These are phyloP conservation scores for Phrynocephalus forsythii DNA, from an alignment of 2,797 vertebrate species.

Conservation along the genomic window DNA sequence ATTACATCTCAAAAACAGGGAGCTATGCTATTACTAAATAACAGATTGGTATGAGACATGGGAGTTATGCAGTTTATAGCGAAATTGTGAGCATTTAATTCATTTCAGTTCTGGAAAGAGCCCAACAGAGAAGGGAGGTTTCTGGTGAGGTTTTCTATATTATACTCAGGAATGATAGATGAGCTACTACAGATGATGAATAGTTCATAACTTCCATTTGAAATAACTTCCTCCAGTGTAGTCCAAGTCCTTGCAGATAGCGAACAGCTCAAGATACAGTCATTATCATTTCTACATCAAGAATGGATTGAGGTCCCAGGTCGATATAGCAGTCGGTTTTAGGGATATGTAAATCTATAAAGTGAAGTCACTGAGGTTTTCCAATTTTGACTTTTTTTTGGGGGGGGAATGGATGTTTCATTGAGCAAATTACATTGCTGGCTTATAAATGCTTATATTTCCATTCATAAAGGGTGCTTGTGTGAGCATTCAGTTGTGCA, in stretches of 20 bases:
- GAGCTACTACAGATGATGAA: slow-evolving; percentile 24
- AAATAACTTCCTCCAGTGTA: neutral
- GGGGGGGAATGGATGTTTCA: neutral
- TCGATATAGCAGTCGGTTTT: fast-evolving
- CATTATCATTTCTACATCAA: neutral
- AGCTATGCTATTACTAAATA: neutral
- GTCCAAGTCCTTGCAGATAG: neutral
- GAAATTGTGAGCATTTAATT: neutral
- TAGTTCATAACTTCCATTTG: slow-evolving; percentile 3
- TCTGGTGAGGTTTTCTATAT: slow-evolving; percentile 15
- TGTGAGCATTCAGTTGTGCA: neutral
- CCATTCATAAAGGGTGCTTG: neutral
- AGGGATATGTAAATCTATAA: neutral
- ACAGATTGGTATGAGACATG: slow-evolving; percentile 6
- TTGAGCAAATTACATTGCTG: neutral
- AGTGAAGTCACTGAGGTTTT: neutral
- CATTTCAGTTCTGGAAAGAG: slow-evolving; percentile 19
- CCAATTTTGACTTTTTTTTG: neutral
- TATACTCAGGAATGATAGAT: slow-evolving; percentile 30
- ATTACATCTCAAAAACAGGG: slow-evolving; percentile 1
- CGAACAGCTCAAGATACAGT: fast-evolving
- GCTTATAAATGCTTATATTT: neutral
- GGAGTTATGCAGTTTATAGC: neutral
- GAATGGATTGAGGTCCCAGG: neutral
- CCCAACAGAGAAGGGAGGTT: neutral